phyloP scores from a whole-genome alignment of 1,140 invertebrate species.

The Periplaneta americana region DNA sequence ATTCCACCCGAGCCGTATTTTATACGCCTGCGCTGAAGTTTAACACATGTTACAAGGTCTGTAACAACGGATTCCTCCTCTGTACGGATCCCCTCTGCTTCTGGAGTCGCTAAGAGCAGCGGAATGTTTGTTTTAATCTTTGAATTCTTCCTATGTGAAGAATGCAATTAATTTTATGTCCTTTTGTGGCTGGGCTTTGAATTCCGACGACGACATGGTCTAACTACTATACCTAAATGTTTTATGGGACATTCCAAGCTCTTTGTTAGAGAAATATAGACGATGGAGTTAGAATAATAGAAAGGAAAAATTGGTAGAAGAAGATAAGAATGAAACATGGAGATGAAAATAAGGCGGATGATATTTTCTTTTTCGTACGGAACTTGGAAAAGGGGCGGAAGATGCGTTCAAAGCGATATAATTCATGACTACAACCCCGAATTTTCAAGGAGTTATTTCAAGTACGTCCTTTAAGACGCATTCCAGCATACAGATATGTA shows the following conservation, averaged over 20 bases:
- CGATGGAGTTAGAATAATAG: neutral
- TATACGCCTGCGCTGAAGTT: neutral
- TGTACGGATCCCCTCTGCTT: neutral
- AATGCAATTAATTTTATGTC: conserved; percentile 12
- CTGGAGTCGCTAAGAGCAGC: neutral
- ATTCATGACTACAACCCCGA: neutral
- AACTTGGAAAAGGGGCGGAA: neutral
- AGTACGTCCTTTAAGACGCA: neutral
- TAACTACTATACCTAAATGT: neutral
- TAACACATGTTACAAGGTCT: neutral
- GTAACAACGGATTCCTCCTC: neutral
- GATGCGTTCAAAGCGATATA: neutral
- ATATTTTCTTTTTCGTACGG: neutral
- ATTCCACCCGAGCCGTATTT: no score
- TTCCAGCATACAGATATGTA: neutral
- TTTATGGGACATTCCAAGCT: neutral
- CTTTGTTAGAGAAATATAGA: neutral
- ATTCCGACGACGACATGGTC: neutral
- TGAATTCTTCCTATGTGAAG: conserved; percentile 6
- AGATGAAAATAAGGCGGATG: neutral
- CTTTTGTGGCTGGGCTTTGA: neutral
- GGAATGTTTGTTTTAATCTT: conserved; percentile 7
- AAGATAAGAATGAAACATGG: neutral
- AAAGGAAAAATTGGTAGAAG: neutral
- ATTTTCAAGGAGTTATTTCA: neutral